Base-by-base conservation (phyloP, 2,113 vertebrate species). In the Anarrhichthys ocellatus region DNA sequence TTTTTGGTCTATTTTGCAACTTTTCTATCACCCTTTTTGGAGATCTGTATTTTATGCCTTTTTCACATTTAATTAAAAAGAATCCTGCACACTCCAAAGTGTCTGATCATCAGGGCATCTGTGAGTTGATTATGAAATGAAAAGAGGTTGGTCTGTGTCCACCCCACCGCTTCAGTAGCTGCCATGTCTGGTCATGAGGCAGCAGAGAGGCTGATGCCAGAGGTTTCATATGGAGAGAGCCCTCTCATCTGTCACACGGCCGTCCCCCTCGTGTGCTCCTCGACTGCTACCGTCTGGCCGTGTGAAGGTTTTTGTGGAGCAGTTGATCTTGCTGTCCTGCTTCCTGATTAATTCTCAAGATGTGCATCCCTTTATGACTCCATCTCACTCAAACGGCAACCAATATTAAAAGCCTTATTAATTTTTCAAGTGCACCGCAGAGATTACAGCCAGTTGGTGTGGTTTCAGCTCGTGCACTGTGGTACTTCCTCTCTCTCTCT, bases 401-500 rank as follows among this genome's bases (percentile, higher is more conserved):
- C 87, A 70, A 81, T 87, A 92, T 93, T 93, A 92, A 93, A 93
- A 92, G 86, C 88, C 83, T 75, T 86, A 88, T 93, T 94, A 72
- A 93, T 90, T 88, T 92, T 90, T 91, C 86, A 88, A 89, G 74
- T 80, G 66, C 36, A 36, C 84, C 67, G 3, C 76, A 64, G 86
- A 82, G 73, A 85, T 80, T 24, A 76, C 64, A 56, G 79, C 65
- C 64, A n/a, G 75, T 50, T 61, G 20, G 58, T 88, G 84, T 74
- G 72, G 69, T 85, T 87, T 87, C 18, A 34, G 50, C 14, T 6
- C 32, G 36, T 65, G 67, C 34, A n/a, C 38, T 54, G 63, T 56
- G 29, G 4, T 54, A 3, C n/a, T 34, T 54, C 13, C 58, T 32
- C 58, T 29, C 56, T 20, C 46, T 54, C 56, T 10, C 56, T 56